Percentiles rank a stretch among this genome's conserved stretches.
phyloP scores from a whole-genome alignment of 2,797 vertebrate species.

The Enteromius argenteus region DNA sequence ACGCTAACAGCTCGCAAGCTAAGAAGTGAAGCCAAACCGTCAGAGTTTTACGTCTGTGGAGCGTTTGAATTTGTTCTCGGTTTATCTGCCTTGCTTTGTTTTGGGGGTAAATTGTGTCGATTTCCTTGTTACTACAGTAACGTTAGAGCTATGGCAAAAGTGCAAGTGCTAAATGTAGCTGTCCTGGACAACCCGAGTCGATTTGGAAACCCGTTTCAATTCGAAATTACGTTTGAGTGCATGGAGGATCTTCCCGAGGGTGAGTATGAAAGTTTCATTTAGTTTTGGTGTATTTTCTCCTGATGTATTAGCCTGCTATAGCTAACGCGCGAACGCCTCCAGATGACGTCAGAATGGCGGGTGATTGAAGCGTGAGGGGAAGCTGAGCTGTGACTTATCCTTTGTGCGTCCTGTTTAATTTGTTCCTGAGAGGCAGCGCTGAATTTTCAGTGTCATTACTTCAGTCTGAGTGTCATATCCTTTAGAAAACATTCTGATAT shows the following conservation, averaged over 20 bases:
- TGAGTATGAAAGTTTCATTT: slow-evolving; percentile 63
- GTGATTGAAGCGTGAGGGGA: slow-evolving; percentile 27
- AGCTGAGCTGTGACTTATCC: background rate
- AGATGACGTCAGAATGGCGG: slow-evolving; percentile 48
- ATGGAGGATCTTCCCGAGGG: slow-evolving; percentile 89
- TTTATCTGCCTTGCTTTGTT: background rate
- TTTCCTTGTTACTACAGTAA: slow-evolving; percentile 1
- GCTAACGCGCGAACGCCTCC: slow-evolving; percentile 9
- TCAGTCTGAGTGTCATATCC: background rate
- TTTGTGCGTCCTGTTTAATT: background rate
- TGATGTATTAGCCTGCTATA: background rate
- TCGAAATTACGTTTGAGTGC: slow-evolving; percentile 93
- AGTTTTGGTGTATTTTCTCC: background rate
- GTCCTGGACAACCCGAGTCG: slow-evolving; percentile 77
- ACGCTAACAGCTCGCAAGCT: slow-evolving; percentile 29
- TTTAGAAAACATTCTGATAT: background rate
- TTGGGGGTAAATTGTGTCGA: background rate
- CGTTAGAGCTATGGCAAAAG: slow-evolving; percentile 86
- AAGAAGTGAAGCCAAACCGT: background rate
- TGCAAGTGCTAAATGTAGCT: slow-evolving; percentile 82
- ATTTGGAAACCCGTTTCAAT: slow-evolving; percentile 91
- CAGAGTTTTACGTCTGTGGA: background rate
- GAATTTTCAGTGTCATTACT: background rate
- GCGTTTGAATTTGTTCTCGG: background rate
- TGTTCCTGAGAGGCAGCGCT: background rate